Conservation (phyloP, 2,113 vertebrate genomes). For the Vanacampus margaritifer region DNA sequence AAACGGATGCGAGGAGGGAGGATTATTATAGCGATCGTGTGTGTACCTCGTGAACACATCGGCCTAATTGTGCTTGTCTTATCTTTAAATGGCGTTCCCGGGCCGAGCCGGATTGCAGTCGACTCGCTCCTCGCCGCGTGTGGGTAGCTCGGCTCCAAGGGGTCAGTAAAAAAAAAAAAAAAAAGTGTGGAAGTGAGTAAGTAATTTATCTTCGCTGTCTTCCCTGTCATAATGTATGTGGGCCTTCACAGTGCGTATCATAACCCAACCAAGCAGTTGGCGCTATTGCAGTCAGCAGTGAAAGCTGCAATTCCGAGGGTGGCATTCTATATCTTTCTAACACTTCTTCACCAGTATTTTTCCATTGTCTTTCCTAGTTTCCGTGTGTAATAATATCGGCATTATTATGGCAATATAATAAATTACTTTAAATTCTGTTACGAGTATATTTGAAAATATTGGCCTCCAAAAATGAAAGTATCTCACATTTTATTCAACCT, state of each 20-base stretch:
- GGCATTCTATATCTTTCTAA: background rate
- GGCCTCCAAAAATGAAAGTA: background rate
- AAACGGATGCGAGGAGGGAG: background rate
- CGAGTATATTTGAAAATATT: background rate
- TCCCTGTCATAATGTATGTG: conserved; percentile 7
- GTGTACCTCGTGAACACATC: background rate
- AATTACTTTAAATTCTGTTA: too few relatives aligned
- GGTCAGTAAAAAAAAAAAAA: conserved; percentile 3
- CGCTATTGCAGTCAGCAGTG: background rate
- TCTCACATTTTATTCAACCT: conserved; percentile 11
- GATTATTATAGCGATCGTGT: background rate
- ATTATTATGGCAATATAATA: too few relatives aligned
- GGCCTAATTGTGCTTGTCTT: conserved; percentile 4
- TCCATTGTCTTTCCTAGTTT: background rate
- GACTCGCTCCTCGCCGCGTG: background rate
- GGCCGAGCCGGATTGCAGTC: background rate
- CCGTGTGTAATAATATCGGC: too few relatives aligned
- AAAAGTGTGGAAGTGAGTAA: background rate
- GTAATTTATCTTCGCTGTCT: background rate
- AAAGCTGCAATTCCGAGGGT: background rate
- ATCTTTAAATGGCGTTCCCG: conserved; percentile 7
- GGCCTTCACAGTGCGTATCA: background rate
- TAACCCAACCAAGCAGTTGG: background rate
- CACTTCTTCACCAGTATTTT: background rate
- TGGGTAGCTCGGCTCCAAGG: background rate